Conservation (phyloP, 2,888 invertebrate genomes). For the Xylophagus ater region DNA sequence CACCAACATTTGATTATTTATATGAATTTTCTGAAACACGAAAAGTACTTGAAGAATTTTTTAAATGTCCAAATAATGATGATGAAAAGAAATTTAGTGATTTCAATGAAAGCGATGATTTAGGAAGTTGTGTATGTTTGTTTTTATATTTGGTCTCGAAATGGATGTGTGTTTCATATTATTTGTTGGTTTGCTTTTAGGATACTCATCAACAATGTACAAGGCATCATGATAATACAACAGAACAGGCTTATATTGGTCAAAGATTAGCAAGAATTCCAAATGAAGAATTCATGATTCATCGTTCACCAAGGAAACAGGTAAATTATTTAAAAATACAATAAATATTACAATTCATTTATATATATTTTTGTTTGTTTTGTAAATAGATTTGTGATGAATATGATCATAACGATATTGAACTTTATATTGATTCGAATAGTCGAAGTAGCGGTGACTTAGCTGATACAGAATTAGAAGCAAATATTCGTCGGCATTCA, state of each 20-base stretch:
- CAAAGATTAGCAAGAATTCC: constrained; percentile 38
- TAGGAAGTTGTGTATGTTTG: constrained; percentile 31
- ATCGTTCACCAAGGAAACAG: constrained; percentile 32
- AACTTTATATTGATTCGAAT: constrained; percentile 38
- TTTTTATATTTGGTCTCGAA: no score
- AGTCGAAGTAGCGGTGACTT: constrained; percentile 37
- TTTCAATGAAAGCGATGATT: constrained; percentile 34
- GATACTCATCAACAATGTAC: constrained; percentile 27
- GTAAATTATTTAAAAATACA: constrained; percentile 19
- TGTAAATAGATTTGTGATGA: constrained; percentile 23
- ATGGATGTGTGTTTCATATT: no score
- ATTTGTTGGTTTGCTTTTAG: constrained; percentile 21
- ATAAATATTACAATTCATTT: constrained; percentile 9
- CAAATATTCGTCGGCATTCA: constrained; percentile 44
- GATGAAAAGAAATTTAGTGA: constrained; percentile 40
- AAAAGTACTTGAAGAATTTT: constrained; percentile 86
- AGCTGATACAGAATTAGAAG: constrained; percentile 34
- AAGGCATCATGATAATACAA: constrained; percentile 27
- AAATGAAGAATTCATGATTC: constrained; percentile 36
- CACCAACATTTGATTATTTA: constrained; percentile 71
- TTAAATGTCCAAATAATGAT: constrained; percentile 61
- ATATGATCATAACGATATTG: constrained; percentile 36
- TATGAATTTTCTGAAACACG: constrained; percentile 89
- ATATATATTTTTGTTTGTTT: constrained; percentile 6
- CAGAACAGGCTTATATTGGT: constrained; percentile 37